Base-by-base conservation (phyloP, 2,888 invertebrate genomes). In the Oligia latruncula region DNA sequence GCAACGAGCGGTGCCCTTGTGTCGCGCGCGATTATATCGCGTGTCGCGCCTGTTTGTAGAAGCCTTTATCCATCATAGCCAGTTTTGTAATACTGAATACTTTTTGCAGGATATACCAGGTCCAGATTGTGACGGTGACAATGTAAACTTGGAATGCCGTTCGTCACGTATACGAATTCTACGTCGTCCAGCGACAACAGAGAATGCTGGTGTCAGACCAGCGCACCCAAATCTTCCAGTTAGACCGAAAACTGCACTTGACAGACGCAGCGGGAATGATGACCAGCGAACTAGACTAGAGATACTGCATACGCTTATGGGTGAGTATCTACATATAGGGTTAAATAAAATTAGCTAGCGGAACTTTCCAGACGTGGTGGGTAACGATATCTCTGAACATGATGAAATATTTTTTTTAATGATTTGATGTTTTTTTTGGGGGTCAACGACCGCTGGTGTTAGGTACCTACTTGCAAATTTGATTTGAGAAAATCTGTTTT, bases 221-320 rank as follows among this genome's bases (percentile, higher is more conserved):
- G 29, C 78, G 0, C 89, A 92, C 17, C 90, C 91, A 0, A 74
- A 80, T n/a, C 62, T 94, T n/a, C 93, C 92, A 0, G 88, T 83
- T 9, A 88, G 96, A 66, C 96, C 96, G 1, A 90, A 88, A 49
- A 96, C 96, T 0, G 96, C 96, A 0, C 80, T 91, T 4, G 93
- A 93, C 1, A 89, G 91, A 11, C 89, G 93, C 0, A 13, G 40
- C 4, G 65, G 20, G 4, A 76, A 77, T 49, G 86, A 90, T 23
- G 92, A 93, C 15, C 90, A 91, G 8, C 93, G 93, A 0, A 93
- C 94, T n/a, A 93, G 94, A 71, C 91, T 96, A 40, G 93, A 96
- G 82, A 94, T 95, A 82, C 81, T 96, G 74, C 95, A 95, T 82
- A 96, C 96, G 1, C 92, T 96, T n/a, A 93, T 96, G 94, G 96